Percentiles rank a stretch among this genome's conserved stretches.
Conservation (phyloP, 2,888 invertebrate species). For the Hydriomena furcata region DNA sequence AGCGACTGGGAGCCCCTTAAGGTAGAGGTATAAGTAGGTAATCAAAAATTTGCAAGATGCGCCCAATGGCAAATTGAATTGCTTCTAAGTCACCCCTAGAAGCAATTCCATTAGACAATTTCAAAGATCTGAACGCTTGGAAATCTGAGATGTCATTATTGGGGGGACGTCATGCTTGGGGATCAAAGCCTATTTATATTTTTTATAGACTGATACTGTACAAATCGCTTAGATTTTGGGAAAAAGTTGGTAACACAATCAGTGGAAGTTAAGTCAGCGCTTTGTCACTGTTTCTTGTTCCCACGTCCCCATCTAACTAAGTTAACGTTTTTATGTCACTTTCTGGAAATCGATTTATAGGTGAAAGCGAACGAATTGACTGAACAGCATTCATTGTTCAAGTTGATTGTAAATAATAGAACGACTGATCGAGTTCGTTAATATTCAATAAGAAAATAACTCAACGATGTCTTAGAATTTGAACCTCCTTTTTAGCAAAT, state of each 20-base stretch:
- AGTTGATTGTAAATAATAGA: slow-evolving; percentile 24
- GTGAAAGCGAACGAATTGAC: slow-evolving; percentile 47
- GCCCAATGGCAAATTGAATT: too few relatives aligned
- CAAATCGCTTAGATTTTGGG: slow-evolving; percentile 33
- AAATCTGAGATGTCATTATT: too few relatives aligned
- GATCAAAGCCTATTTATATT: background rate
- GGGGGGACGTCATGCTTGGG: too few relatives aligned
- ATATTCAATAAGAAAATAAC: background rate
- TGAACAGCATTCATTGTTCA: slow-evolving; percentile 20
- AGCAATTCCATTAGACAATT: too few relatives aligned
- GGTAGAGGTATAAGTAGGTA: too few relatives aligned
- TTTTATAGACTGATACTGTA: slow-evolving; percentile 11
- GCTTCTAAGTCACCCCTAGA: too few relatives aligned
- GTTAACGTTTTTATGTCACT: slow-evolving; percentile 60
- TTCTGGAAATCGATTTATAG: slow-evolving; percentile 56
- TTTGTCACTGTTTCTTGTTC: slow-evolving; percentile 46
- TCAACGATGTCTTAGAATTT: background rate
- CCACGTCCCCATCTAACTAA: slow-evolving; percentile 56
- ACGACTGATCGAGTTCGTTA: slow-evolving; percentile 2
- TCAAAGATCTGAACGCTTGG: too few relatives aligned
- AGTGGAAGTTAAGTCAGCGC: slow-evolving; percentile 38
- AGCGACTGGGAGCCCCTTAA: too few relatives aligned
- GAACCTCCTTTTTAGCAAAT: too few relatives aligned
- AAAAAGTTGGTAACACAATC: slow-evolving; percentile 43
- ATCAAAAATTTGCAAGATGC: too few relatives aligned